Evolutionary conservation across 2,888 invertebrate genomes (phyloP), one percentile per base, ranked within the genome.

Genomic region (Aethes cnicana): DNA sequence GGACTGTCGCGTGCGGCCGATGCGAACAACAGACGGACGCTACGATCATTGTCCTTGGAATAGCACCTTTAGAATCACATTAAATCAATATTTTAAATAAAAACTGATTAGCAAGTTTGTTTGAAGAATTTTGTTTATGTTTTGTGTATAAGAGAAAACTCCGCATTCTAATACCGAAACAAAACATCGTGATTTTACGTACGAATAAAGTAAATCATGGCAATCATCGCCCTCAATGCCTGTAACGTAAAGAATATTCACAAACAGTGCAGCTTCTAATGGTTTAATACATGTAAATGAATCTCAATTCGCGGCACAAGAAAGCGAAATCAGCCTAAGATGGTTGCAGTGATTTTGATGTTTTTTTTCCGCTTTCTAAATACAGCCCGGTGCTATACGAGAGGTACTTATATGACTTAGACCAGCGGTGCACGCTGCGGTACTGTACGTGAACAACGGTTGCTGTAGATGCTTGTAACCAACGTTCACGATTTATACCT

Each of bases 331-430:
- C 72, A 69, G 70, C 65, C 61, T 56, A 75, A 70, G 73, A 75
- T 74, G 69, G 73, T 63, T 66, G 69, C 66, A 61, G 73, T 63
- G 68, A 81, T 81, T 82, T 82, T 79, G 77, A 74, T 78, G 71
- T 72, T 72, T 78, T 49, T n/a, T 83, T 85, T 84, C 79, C 87
- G 87, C 87, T 87, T 86, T 87, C 87, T 87, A 84, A 74, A 74
- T 77, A 65, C 75, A 68, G 69, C 63, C 66, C 60, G 61, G 61
- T 60, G 66, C 30, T 41, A 47, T 26, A 68, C 64, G n/a, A n/a
- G n/a, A n/a, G n/a, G 64, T 61, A 65, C 61, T 36, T 35, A 25
- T 25, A 52, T 46, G 52, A 39, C 32, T 52, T 46, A 44, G 39
- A 33, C 44, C 52, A 33, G 21, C 42, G 30, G 33, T 14, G 33